Evolutionary conservation across 2,113 vertebrate genomes (phyloP).

Genomic region (Bubalus kerabau): DNA sequence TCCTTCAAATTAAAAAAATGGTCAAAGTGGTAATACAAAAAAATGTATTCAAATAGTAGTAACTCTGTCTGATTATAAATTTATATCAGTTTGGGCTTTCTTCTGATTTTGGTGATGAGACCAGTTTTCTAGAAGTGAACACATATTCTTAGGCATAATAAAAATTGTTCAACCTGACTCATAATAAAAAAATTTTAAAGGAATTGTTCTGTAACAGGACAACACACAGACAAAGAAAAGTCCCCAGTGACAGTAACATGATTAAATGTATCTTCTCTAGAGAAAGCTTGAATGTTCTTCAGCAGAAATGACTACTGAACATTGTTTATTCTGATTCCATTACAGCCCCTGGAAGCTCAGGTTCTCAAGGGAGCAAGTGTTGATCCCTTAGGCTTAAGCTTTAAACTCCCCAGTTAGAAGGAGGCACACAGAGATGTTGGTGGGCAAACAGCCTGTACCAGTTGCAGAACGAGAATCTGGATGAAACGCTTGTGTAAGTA

Average conservation of each 20-base stretch:
- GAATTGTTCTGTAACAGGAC: neutral
- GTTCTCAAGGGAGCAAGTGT: neutral
- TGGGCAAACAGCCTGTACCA: neutral
- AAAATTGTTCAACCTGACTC: neutral
- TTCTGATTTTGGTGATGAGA: neutral
- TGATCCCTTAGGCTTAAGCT: neutral
- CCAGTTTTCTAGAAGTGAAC: neutral
- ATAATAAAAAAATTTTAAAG: neutral
- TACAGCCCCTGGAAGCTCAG: neutral
- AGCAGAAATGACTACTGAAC: neutral
- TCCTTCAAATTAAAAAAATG: neutral
- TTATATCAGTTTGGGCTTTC: neutral
- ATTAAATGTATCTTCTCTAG: neutral
- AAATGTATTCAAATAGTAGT: neutral
- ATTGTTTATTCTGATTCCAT: neutral
- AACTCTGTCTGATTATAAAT: neutral
- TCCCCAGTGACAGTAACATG: neutral
- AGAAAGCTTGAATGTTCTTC: neutral
- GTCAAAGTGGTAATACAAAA: neutral
- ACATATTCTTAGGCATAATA: neutral
- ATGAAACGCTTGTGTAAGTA: neutral
- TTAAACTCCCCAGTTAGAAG: constrained; percentile 8
- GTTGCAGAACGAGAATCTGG: neutral
- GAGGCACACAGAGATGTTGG: neutral
- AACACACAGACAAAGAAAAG: neutral